phyloP scores from a whole-genome alignment of 2,888 invertebrate genomes.

The Hofmannophila pseudospretella region DNA sequence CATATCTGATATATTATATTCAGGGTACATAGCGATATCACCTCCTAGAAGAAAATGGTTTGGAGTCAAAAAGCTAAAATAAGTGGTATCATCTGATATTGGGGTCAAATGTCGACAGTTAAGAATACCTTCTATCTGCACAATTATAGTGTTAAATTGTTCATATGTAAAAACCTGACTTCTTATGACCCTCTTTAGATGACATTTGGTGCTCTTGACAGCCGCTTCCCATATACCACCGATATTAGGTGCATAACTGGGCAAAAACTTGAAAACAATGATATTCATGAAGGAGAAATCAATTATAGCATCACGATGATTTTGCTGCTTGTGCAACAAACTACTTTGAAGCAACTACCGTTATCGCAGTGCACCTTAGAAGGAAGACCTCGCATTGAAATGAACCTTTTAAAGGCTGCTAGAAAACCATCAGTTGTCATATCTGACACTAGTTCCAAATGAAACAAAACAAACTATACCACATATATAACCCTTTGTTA shows the following conservation, averaged over 20 bases:
- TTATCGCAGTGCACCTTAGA: slow-evolving; percentile 12
- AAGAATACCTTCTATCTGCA: slow-evolving; percentile 20
- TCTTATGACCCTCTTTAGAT: slow-evolving; percentile 20
- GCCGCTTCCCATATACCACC: slow-evolving; percentile 29
- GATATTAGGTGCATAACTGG: slow-evolving; percentile 23
- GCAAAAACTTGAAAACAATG: slow-evolving; percentile 25
- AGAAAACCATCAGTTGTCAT: slow-evolving; percentile 13
- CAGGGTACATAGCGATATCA: slow-evolving; percentile 12
- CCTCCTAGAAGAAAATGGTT: slow-evolving; percentile 33
- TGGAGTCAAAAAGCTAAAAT: slow-evolving; percentile 23
- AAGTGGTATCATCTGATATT: slow-evolving; percentile 19
- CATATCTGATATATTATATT: slow-evolving; percentile 8
- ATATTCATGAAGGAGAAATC: slow-evolving; percentile 3
- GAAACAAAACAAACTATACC: slow-evolving; percentile 8
- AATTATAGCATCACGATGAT: slow-evolving; percentile 1
- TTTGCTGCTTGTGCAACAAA: slow-evolving; percentile 1
- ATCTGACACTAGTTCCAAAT: slow-evolving; percentile 12
- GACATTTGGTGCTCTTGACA: slow-evolving; percentile 22
- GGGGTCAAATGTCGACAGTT: slow-evolving; percentile 23
- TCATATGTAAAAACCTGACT: slow-evolving; percentile 17
- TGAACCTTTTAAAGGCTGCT: slow-evolving; percentile 12
- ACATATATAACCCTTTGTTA: not conserved
- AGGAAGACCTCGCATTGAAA: slow-evolving; percentile 8
- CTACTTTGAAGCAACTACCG: slow-evolving; percentile 8
- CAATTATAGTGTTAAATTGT: slow-evolving; percentile 19